Evolutionary conservation across 2,888 invertebrate genomes (phyloP), one percentile per base, ranked within the genome.

Genomic region (Encarsia formosa): DNA sequence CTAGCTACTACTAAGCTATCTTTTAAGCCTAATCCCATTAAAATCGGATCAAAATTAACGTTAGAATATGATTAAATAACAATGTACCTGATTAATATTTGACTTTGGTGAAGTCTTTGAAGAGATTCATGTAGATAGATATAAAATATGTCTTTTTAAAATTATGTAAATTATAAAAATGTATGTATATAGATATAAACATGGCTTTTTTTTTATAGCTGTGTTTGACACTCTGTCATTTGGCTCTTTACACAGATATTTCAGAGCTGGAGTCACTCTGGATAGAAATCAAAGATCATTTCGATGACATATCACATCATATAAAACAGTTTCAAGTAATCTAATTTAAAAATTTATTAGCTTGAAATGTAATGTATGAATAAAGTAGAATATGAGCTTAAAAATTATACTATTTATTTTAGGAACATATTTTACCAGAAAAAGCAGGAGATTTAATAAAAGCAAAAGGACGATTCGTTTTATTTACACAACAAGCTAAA

Each of bases 161-260:
- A n/a, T n/a, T n/a, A n/a, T n/a, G n/a, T n/a, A n/a, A n/a, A n/a
- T n/a, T n/a, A n/a, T n/a, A n/a, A n/a, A n/a, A n/a, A n/a, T n/a
- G n/a, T n/a, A n/a, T n/a, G n/a, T n/a, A n/a, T n/a, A n/a, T n/a
- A n/a, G n/a, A n/a, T n/a, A n/a, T n/a, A n/a, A n/a, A n/a, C n/a
- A n/a, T n/a, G n/a, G n/a, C n/a, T n/a, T n/a, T n/a, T n/a, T 40
- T 38, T 9, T 41, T 29, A 39, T 71, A 88, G 84, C 75, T 90
- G 6, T 90, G 90, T 69, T 76, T 86, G 20, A 83, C 88, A 1
- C 74, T 91, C 5, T 81, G 86, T 23, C 89, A 90, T 67, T 67
- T 91, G 47, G 80, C 86, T 6, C 58, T 64, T 35, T 58, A 59
- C 31, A 72, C 70, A 2, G 59, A 67, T 38, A 45, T 62, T n/a